Evolutionary conservation across 2,888 invertebrate species (phyloP), one percentile per base, ranked within the genome.

Genomic region (Acronicta leporina): DNA sequence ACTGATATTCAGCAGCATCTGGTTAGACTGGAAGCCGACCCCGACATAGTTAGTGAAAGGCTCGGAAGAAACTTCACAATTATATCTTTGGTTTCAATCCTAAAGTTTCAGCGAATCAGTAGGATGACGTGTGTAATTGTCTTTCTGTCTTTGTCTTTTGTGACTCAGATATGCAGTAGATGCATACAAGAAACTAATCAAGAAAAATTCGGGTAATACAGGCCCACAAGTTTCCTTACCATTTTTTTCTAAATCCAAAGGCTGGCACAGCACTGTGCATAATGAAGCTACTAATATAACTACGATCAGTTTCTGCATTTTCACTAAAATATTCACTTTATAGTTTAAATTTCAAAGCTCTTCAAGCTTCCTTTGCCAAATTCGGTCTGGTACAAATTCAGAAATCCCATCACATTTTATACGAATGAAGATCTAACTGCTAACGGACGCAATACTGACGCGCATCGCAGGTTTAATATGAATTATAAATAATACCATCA

Each of bases 241-340:
- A 62, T 57, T 75, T 38, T 64, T 69, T 45, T 67, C 55, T 10
- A 74, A 56, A 44, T 82, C 83, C 62, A 88, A 50, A 3, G 91
- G 89, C 35, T 82, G 77, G 48, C 86, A 73, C 41, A 61, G 63
- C 33, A 81, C 87, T 0, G 59, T 73, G 65, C 81, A 75, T 3
- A 80, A 52, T 41, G 81, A 51, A 20, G 73, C 61, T 7, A 79
- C 61, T 9, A 84, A 54, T n/a, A 89, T 30, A 11, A 88, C 13
- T 8, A 85, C 7, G n/a, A 72, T 53, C 20, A 49, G 41, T 43
- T 54, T 64, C 64, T 67, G 59, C 84, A 84, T 84, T 64, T 63
- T 73, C 14, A 54, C 33, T 10, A n/a, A 5, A 58, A 13, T 35
- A 30, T 30, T 35, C 14, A 46, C 44, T 45, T 48, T 10, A 45